These are phyloP conservation scores for Alviniconcha strummeri DNA, from an alignment of 2,888 invertebrate species.

Conservation along the genomic window DNA sequence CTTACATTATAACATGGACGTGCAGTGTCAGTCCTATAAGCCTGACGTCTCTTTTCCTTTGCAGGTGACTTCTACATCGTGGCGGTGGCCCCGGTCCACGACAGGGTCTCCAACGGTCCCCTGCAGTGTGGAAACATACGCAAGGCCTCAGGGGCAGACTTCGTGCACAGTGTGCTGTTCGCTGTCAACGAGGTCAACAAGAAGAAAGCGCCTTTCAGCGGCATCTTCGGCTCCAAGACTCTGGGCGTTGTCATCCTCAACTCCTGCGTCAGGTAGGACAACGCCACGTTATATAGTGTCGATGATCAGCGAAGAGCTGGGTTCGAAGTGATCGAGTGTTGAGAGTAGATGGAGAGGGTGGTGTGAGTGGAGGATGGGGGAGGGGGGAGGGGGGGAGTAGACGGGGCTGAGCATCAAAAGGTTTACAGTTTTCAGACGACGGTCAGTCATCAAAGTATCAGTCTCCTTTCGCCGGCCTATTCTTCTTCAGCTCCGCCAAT, in stretches of 20 bases:
- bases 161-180: conserved; percentile 18
- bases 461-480: too few species aligned
- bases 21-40: too few species aligned
- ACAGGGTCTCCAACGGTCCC: not conserved
- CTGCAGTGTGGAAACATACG: conserved; percentile 1
- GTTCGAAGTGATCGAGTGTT: too few species aligned
- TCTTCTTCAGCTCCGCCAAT: too few species aligned
- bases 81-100: conserved; percentile 12
- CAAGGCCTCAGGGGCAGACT: not conserved
- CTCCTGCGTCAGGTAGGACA: conserved; percentile 3
- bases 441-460: too few species aligned
- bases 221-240: not conserved
- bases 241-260: conserved; percentile 14
- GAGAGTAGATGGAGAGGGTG: too few species aligned
- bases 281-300: too few species aligned
- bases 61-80: conserved; percentile 23
- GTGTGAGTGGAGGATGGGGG: too few species aligned
- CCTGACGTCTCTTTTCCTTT: not conserved
- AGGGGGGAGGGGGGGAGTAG: too few species aligned
- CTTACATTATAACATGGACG: not conserved
- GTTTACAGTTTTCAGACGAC: too few species aligned
- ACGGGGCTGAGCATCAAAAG: too few species aligned
- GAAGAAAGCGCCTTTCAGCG: not conserved
- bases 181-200: conserved; percentile 12
- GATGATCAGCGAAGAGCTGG: too few species aligned